A percentile compares a stretch with the other conserved stretches of the same genome.
Evolutionary conservation across 2,797 vertebrate genomes (phyloP).

Genomic region (Sebastes taczanowskii): DNA sequence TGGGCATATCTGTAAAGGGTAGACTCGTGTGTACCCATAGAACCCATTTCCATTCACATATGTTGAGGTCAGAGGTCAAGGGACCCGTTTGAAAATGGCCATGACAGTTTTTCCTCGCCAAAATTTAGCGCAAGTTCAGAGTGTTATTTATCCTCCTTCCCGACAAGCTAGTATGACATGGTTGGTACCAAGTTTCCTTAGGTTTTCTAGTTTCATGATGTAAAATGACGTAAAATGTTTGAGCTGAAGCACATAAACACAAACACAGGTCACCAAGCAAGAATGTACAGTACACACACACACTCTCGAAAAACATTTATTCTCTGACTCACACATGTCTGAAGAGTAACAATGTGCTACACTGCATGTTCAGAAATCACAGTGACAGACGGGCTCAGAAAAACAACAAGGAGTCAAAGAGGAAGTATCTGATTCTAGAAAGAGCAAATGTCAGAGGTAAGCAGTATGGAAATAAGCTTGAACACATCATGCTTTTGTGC

Average conservation of each 20-base stretch:
- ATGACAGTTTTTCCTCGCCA: too few species aligned
- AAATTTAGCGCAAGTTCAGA: too few species aligned
- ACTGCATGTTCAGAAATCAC: not conserved
- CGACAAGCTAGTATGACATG: too few species aligned
- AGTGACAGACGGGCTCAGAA: not conserved
- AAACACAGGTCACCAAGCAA: not conserved
- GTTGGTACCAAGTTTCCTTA: too few species aligned
- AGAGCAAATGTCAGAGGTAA: constrained; percentile 14
- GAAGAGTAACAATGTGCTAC: not conserved
- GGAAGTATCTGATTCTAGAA: constrained; percentile 11
- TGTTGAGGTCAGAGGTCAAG: too few species aligned
- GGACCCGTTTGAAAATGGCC: too few species aligned
- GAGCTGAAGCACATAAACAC: not conserved
- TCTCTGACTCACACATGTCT: not conserved
- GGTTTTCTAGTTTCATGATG: too few species aligned
- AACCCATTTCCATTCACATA: too few species aligned
- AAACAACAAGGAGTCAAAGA: constrained; percentile 11
- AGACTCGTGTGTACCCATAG: too few species aligned
- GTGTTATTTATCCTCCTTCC: too few species aligned
- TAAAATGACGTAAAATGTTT: not conserved
- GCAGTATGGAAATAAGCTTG: constrained; percentile 22
- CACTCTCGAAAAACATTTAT: not conserved
- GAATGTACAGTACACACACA: not conserved
- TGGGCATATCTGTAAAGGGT: too few species aligned
- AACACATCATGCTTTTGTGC: not conserved